These are phyloP conservation scores for Actias luna DNA, from an alignment of 2,888 invertebrate species.

Conservation along the genomic window DNA sequence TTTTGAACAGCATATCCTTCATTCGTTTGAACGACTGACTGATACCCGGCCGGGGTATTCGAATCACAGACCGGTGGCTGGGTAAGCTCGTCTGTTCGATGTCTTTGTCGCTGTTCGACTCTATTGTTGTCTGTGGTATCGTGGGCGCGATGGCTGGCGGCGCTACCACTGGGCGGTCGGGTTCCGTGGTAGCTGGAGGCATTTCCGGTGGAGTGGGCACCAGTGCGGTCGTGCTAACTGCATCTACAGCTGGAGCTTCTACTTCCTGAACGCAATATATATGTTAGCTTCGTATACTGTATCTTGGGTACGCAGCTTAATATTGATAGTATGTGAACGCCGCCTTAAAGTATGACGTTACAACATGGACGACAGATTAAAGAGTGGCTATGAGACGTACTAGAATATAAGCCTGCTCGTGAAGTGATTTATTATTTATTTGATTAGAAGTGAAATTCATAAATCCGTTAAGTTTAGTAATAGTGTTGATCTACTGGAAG, in stretches of 20 bases:
- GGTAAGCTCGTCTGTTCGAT: slow-evolving; percentile 26
- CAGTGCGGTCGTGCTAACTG: slow-evolving; percentile 2
- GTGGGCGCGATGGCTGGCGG: slow-evolving; percentile 17
- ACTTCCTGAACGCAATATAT: slow-evolving; percentile 38
- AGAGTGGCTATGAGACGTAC: no score
- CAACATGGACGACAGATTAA: no score
- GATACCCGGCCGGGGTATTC: slow-evolving; percentile 56
- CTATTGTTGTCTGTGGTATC: slow-evolving; percentile 12
- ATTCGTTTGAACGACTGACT: slow-evolving; percentile 53
- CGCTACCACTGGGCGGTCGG: not conserved
- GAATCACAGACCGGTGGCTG: slow-evolving; percentile 32
- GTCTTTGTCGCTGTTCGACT: slow-evolving; percentile 18
- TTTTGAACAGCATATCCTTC: slow-evolving; percentile 51
- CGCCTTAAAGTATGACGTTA: no score
- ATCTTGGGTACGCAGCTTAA: no score
- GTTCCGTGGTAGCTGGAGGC: not conserved
- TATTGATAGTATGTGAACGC: no score
- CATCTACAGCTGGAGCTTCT: slow-evolving; percentile 34
- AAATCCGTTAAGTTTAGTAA: no score
- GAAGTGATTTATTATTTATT: no score
- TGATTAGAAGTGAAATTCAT: no score
- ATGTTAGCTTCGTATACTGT: no score
- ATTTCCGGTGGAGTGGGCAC: slow-evolving; percentile 25
- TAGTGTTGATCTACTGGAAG: no score
- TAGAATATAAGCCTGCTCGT: no score